Base-by-base conservation (phyloP, 1,140 invertebrate species). In the Drosophila novamexicana region DNA sequence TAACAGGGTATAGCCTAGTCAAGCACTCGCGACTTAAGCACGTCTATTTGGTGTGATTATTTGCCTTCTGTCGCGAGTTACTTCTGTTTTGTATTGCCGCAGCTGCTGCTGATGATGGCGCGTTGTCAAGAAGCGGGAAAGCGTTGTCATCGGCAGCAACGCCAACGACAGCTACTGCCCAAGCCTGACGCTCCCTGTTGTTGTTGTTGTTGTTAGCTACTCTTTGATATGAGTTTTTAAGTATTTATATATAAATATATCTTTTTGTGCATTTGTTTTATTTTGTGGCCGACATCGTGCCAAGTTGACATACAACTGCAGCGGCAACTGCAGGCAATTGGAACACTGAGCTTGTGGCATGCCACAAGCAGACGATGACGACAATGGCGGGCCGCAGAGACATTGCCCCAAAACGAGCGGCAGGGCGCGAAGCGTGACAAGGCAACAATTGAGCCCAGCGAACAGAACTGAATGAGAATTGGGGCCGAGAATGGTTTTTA, bases 291-390 rank as follows among this genome's bases (percentile, higher is more conserved):
- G 53, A 14, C 69, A 65, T 36, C 44, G 42, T 14, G 66, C 47
- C 63, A 45, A 56, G 52, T 34, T 45, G 49, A 65, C 62, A 47
- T 40, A 57, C 5, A 71, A 39, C 68, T 70, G 67, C 58, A 71
- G 37, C 59, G 64, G 67, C 58, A 61, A 61, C 64, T 45, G 63
- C 54, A 58, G 64, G 64, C 49, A 59, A 73, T 73, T 68, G 70
- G 70, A 66, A 37, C 40, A 49, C 47, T 62, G 49, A 16, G 65
- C 57, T 56, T 45, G 65, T 62, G 71, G 71, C 71, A 74, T 69
- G 71, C 65, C 71, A 74, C 71, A 62, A 74, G 37, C 71, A 74
- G 71, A 62, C 71, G 71, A 56, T 69, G 71, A 57, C 65, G 65
- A 62, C 71, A 69, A 73, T 67, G 63, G 9, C 45, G 16, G 14